Percentiles rank a stretch among this genome's conserved stretches.
Evolutionary conservation across 2,888 invertebrate species (phyloP).

Genomic region (Drosophila ezoana): DNA sequence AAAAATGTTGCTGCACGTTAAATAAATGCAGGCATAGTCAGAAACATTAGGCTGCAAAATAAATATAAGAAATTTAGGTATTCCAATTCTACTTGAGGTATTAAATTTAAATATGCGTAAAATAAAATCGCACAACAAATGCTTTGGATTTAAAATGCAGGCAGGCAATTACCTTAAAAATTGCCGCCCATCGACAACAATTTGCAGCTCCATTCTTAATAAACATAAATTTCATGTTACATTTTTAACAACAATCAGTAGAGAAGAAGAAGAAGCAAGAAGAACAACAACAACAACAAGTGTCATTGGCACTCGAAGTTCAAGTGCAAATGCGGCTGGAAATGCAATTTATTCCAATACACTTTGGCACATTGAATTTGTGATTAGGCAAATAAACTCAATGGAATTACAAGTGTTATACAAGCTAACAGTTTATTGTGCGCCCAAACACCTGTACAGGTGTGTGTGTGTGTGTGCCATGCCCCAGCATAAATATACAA

Average conservation of each 20-base stretch:
- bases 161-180: conserved; percentile 62
- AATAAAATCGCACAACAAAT: conserved; percentile 21
- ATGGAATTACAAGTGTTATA: conserved; percentile 68
- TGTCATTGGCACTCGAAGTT: conserved; percentile 39
- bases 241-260: conserved; percentile 15
- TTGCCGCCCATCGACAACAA: conserved; percentile 31
- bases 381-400: conserved; percentile 80
- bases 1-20: not conserved
- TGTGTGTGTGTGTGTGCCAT: not conserved
- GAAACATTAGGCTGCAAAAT: not conserved
- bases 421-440: conserved; percentile 61
- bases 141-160: conserved; percentile 61
- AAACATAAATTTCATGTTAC: conserved; percentile 46
- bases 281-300: conserved; percentile 13
- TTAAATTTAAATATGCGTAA: conserved; percentile 40
- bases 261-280: conserved; percentile 2
- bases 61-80: no score
- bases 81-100: conserved; percentile 4
- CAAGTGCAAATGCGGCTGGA: conserved; percentile 51
- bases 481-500: not conserved
- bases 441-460: conserved; percentile 4
- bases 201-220: conserved; percentile 46
- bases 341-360: conserved; percentile 77
- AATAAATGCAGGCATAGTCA: not conserved
- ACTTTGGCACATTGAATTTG: conserved; percentile 80